Base-by-base conservation (phyloP, 2,888 invertebrate species). In the Patella pellucida region DNA sequence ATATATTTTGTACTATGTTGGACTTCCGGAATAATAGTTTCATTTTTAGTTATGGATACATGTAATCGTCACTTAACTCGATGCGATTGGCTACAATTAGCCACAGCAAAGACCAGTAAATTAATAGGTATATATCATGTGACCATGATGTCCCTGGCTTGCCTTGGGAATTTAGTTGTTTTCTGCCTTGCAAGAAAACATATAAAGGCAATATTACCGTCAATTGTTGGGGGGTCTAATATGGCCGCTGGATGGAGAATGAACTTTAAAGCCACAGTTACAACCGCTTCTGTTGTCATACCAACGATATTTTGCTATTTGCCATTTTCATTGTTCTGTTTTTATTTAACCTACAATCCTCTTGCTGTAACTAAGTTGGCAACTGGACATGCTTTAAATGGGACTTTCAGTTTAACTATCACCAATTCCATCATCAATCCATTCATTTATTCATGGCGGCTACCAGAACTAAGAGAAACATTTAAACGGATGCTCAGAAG, bases 401-500 rank as follows among this genome's bases (percentile, higher is more conserved):
- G 75, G 51, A 72, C 73, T 7, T 51, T 78, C 3, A 73, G 72
- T 31, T 31, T 78, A 31, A 74, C 72, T 52, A 72, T 78, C 54
- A 69, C 51, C 68, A 75, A 78, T 71, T 68, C 72, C 16, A n/a
- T 72, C 11, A 52, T 75, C 14, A 78, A 78, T 69, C 78, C 78
- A n/a, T 19, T 75, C 27, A 62, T 78, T 70, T 78, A 78, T 54
- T 75, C 72, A 31, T 75, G 73, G 71, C 51, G 75, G 23, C 67
- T 78, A 52, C 67, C 78, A 16, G 71, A 75, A 68, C 31, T 78
- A 19, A 69, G 78, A 5, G 7, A 12, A 16, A 50, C 67, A 54
- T 41, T 77, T 27, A 52, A 73, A 23, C 23, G 56, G 3, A 41
- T 75, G 52, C 52, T 72, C 3, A 50, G 56, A 41, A 23, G n/a